Evolutionary conservation across 2,888 invertebrate species (phyloP).

Genomic region (Cheilosia variabilis): DNA sequence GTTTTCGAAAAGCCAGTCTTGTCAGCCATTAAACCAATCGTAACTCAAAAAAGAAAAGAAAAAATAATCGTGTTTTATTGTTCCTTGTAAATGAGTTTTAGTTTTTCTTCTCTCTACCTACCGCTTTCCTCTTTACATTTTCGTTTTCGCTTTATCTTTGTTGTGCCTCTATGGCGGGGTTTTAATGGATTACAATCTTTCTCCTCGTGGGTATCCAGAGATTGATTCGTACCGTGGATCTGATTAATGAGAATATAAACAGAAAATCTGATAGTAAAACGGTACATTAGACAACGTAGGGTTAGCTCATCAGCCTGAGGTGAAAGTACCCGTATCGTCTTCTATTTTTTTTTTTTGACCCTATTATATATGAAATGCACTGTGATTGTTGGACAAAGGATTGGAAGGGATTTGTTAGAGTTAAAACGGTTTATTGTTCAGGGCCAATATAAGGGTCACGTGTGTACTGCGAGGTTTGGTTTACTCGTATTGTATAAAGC

Average conservation of each 20-base stretch:
- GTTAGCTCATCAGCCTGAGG: constrained; percentile 28
- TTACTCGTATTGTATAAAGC: not conserved
- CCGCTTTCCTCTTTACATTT: constrained; percentile 2
- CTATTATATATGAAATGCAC: constrained; percentile 9
- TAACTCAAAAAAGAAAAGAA: constrained; percentile 42
- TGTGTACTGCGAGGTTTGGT: not conserved
- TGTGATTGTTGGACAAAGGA: not conserved
- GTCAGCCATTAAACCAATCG: constrained; percentile 43
- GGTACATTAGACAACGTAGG: constrained; percentile 33
- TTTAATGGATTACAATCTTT: constrained; percentile 43
- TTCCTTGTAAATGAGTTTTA: constrained; percentile 38
- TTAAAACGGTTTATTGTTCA: not conserved
- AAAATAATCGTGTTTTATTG: constrained; percentile 49
- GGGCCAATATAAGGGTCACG: constrained; percentile 14
- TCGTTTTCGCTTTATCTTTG: constrained; percentile 10
- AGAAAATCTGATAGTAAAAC: constrained; percentile 69
- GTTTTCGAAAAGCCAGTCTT: not conserved
- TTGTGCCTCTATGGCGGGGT: constrained; percentile 8
- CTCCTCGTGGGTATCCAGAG: constrained; percentile 28
- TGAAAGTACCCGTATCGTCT: constrained; percentile 31
- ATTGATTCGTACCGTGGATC: constrained; percentile 63
- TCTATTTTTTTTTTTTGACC: not conserved
- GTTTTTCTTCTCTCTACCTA: not conserved
- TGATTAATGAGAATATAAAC: constrained; percentile 73
- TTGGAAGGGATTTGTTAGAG: not conserved